Evolutionary conservation across 2,113 vertebrate genomes (phyloP).

Genomic region (Lagenorhynchus albirostris): DNA sequence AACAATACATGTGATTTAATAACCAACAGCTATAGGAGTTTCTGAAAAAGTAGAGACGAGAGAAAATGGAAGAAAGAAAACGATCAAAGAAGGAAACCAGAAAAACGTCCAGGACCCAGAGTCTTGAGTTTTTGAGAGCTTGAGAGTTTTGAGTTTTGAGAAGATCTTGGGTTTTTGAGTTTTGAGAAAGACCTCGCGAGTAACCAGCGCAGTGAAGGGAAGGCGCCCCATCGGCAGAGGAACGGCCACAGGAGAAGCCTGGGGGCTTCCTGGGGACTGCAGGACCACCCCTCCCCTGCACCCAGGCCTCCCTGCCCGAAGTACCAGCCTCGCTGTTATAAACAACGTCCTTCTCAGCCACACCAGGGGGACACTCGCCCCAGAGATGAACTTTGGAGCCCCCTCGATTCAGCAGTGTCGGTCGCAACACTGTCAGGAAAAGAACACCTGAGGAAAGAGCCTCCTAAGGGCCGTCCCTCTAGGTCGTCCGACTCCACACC

Average conservation of each 20-base stretch:
- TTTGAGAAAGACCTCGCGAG: not conserved
- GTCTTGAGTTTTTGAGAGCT: not conserved
- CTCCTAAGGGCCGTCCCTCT: not conserved
- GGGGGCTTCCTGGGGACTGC: too few species aligned
- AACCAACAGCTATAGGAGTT: not conserved
- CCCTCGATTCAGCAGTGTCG: accelerated
- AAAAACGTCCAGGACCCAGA: not conserved
- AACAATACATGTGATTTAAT: not conserved
- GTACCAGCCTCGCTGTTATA: not conserved
- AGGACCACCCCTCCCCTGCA: too few species aligned
- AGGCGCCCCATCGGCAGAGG: not conserved
- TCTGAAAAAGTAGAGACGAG: not conserved
- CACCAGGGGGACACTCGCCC: not conserved
- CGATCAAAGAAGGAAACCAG: not conserved
- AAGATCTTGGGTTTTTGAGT: too few species aligned
- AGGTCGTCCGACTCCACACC: not conserved
- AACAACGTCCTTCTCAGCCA: not conserved
- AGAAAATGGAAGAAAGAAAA: not conserved
- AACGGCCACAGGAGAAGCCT: too few species aligned
- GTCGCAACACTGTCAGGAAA: not conserved
- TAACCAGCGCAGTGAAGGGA: too few species aligned
- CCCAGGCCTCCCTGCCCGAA: not conserved
- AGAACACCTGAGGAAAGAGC: not conserved
- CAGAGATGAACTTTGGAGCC: not conserved
- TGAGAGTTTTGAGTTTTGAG: too few species aligned